Base-by-base conservation (phyloP, 2,113 vertebrate species). In the Eptatretus burgeri region DNA sequence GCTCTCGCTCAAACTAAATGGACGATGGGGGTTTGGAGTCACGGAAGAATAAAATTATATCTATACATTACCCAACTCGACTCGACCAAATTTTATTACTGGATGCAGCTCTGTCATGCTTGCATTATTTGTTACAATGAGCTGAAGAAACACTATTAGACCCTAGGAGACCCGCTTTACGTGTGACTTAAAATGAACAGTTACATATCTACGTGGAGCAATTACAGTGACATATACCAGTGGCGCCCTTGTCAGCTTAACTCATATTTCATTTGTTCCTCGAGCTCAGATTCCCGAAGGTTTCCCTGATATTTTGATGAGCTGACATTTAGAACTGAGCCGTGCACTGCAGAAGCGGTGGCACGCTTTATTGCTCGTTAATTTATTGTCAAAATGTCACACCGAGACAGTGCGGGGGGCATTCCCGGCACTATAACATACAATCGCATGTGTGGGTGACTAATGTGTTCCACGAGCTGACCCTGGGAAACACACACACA, bases 171-270 rank as follows among this genome's bases (percentile, higher is more conserved):
- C 56, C 56, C n/a, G 56, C 56, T 60, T n/a, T 17, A 13, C 56
- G 56, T 19, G n/a, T 60, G 56, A 20, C n/a, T 17, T n/a, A 60
- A 60, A 60, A 60, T n/a, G 56, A 20, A 20, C 56, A n/a, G 56
- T 60, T 60, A 60, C 56, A 60, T 19, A 60, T 60, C 56, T 60
- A 17, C 56, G n/a, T 19, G 56, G 56, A 60, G 56, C 56, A 60
- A 60, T 60, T 60, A 60, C 19, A 60, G 56, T 60, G 56, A 60
- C n/a, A 60, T 60, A 60, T 60, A n/a, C 19, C n/a, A 10, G n/a
- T 60, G n/a, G n/a, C 56, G 56, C 19, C 56, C 56, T 60, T 60
- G 56, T 60, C 56, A 60, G n/a, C n/a, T n/a, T 60, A 60, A 56
- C 56, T 60, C 56, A 60, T 17, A 20, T 60, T 60, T 60, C 56